A percentile compares a stretch with the other conserved stretches of the same genome.
Evolutionary conservation across 2,888 invertebrate genomes (phyloP).

Genomic region (Anodontia alba): DNA sequence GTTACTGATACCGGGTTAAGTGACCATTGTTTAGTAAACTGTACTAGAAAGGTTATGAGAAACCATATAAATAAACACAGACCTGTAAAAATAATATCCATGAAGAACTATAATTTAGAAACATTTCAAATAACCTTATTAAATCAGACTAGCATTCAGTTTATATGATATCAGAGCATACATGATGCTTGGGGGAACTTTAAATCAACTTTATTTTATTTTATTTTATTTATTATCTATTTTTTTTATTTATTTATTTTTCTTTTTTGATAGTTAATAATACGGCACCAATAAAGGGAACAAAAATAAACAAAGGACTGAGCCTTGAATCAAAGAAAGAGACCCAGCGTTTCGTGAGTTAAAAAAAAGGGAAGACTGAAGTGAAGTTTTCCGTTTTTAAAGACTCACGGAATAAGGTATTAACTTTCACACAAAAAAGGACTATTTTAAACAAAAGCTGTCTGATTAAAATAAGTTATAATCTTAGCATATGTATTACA

Average conservation of each 20-base stretch:
- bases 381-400: background rate
- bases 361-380: background rate
- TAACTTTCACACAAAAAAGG: background rate
- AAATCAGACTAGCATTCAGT: background rate
- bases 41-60: background rate
- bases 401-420: background rate
- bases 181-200: background rate
- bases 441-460: background rate
- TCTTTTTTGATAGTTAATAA: background rate
- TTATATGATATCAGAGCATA: background rate
- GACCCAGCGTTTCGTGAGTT: background rate
- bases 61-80: background rate
- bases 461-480: too few relatives aligned
- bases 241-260: too few relatives aligned
- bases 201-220: too few relatives aligned
- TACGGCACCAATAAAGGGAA: background rate
- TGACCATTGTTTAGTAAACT: background rate
- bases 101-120: background rate
- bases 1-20: background rate
- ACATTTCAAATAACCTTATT: background rate
- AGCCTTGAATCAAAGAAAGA: background rate
- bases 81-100: background rate
- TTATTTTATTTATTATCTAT: too few relatives aligned
- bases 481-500: too few relatives aligned
- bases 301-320: background rate